Base-by-base conservation (phyloP, 2,113 vertebrate genomes). In the Apaloderma vittatum region DNA sequence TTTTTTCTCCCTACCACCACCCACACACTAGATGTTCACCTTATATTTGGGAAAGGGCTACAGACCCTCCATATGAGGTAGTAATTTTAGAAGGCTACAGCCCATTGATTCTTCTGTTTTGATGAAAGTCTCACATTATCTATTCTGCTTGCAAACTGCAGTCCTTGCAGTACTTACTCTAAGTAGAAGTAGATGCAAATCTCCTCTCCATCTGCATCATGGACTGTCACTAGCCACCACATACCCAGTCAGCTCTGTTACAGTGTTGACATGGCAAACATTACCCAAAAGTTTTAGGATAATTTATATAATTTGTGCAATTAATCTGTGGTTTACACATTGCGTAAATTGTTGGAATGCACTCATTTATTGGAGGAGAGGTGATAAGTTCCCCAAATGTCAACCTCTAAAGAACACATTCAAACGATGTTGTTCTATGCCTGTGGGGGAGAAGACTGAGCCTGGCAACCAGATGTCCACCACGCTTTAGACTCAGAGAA, bases 401-500 rank as follows among this genome's bases (percentile, higher is more conserved):
- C 95, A 90, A 1, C 37, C 89, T 94, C 81, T 94, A 93, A 93
- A 91, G 76, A 93, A 75, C 57, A 67, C 51, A 88, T 74, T 86
- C 88, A 90, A 92, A 87, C 67, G 70, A 51, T 78, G 15, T 72
- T 95, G 78, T 61, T 96, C 62, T 87, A 26, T 72, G 67, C 54
- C 73, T 89, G 76, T 79, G 37, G 58, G 55, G 46, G 30, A 71
- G 75, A 88, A 92, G 68, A 23, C 29, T 68, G 63, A 96, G 74
- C 91, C 94, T 96, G 92, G 89, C 58, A 88, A 86, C 86, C 81
- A 96, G 94, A 96, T 94, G 89, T 94, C 80, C 51, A 54, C 51
- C 61, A 46, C 58, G 68, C n/a, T 93, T 87, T 79, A 59, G 12
- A 4, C 54, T 40, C 84, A 58, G 66, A 78, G 61, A 55, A 83